Evolutionary conservation across 2,113 vertebrate species (phyloP), one percentile per base, ranked within the genome.

Genomic region (Myrmophylax atrothorax): DNA sequence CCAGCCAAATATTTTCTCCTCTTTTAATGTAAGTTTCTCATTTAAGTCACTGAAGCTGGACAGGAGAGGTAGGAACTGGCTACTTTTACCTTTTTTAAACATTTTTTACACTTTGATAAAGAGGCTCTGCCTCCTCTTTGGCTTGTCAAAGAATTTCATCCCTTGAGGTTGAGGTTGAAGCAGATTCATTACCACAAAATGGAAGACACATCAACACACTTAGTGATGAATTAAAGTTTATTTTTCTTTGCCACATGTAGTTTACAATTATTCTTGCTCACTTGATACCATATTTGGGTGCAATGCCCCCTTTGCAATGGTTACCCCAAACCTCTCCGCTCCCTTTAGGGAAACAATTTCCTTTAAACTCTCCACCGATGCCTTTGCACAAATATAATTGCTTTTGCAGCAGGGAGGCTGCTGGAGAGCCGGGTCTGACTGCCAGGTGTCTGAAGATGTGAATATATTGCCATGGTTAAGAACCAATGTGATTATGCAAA

Each of bases 401-500:
- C 83, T 95, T 89, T 96, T 78, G 25, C 69, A 81, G 79, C 60
- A 81, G 90, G 76, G 20, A 84, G 22, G 64, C 64, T 94, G 85
- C 80, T 80, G 28, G 85, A 82, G 83, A 89, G 64, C 79, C 75
- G 80, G 64, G 3, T 46, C 85, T 86, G 93, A 91, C 90, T 94
- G 85, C 72, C 58, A 93, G 92, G 80, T 93, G 90, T 72, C 92
- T 92, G 90, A 84, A 87, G 93, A 95, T 81, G 10, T 76, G 94
- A 95, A 90, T 96, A 53, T 38, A 96, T 94, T 94, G 90, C 90
- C 37, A 14, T 72, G 88, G 83, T 86, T 92, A 89, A 72, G 91
- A 93, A 86, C 79, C 86, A 78, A 87, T 64, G 73, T 79, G 90
- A 93, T 92, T 96, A 95, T 96, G 93, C 93, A 96, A 82, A 97